A percentile compares a stretch with the other conserved stretches of the same genome.
Evolutionary conservation across 2,888 invertebrate species (phyloP).

Genomic region (Athalia rosae): DNA sequence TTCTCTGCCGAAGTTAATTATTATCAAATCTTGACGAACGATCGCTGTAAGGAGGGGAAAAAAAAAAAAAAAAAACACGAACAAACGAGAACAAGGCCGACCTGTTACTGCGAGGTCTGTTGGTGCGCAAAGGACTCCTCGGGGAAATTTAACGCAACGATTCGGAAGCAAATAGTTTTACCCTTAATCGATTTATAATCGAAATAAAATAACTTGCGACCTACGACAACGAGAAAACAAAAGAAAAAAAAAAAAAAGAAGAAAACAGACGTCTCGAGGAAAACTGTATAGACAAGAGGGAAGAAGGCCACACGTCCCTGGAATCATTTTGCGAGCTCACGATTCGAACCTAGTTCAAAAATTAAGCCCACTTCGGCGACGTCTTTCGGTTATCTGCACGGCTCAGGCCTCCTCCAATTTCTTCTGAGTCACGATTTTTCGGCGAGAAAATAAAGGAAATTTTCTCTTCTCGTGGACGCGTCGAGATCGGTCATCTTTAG

Average conservation of each 20-base stretch:
- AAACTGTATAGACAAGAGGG: not conserved
- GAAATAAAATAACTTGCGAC: not conserved
- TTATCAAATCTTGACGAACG: constrained; percentile 9
- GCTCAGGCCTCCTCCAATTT: too few species aligned
- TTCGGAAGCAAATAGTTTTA: not conserved
- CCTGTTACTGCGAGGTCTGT: not conserved
- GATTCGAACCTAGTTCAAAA: too few species aligned
- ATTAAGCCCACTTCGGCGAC: too few species aligned
- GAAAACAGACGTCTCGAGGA: not conserved
- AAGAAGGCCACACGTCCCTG: too few species aligned
- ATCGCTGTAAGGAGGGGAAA: not conserved
- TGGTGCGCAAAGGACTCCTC: too few species aligned
- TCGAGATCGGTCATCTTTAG: too few species aligned
- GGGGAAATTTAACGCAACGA: not conserved
- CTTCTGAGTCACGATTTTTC: too few species aligned
- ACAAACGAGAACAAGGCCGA: not conserved
- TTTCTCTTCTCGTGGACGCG: too few species aligned
- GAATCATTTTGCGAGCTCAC: too few species aligned
- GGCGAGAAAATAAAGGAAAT: too few species aligned
- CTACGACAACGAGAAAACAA: too few species aligned
- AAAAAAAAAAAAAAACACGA: not conserved
- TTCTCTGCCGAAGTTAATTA: constrained; percentile 23
- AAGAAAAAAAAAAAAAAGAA: not conserved
- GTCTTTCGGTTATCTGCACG: too few species aligned
- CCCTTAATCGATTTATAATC: not conserved